Base-by-base conservation (phyloP, 2,888 invertebrate species). In the Junonia oenone region DNA sequence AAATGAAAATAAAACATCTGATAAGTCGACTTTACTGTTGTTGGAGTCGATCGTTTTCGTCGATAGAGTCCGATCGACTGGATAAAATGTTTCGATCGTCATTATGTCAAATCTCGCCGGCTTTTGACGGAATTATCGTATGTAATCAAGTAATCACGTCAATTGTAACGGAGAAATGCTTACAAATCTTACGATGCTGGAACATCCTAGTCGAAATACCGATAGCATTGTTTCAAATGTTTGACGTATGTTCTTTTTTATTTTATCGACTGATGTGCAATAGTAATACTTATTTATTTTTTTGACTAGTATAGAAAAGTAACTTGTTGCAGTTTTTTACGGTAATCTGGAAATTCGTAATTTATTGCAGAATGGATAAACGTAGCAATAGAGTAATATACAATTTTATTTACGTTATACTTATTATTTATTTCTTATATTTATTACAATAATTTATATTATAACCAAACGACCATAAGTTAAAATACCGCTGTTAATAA, bases 111-210 rank as follows among this genome's bases (percentile, higher is more conserved):
- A 67, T 65, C 63, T 60, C 63, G 66, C 62, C 59, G 58, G 64
- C 63, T 65, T 65, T 66, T 66, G 71, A 71, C 67, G 64, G 68
- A 64, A 68, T 67, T 68, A 68, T 68, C 68, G 62, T 62, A 58
- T 62, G 63, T 63, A 57, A 67, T 67, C 66, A 59, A 58, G 52
- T 60, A 61, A 63, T 64, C 63, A 64, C 56, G 62, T 61, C 62
- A 54, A 59, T 65, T 63, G 63, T 52, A 49, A 54, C 55, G 52
- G 56, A 51, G 53, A 51, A 55, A 61, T 58, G 53, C 52, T 53
- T 56, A 52, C 50, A 50, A 58, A 52, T 47, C 40, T 53, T 33
- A 27, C 47, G 31, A 31, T 37, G 29, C 17, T 46, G 6, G 14
- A 19, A 37, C 19, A 38, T 43, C n/a, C 31, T 29, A 40, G 13